A percentile compares a stretch with the other conserved stretches of the same genome.
Evolutionary conservation across 2,888 invertebrate genomes (phyloP).

Genomic region (Platypus cylindrus): DNA sequence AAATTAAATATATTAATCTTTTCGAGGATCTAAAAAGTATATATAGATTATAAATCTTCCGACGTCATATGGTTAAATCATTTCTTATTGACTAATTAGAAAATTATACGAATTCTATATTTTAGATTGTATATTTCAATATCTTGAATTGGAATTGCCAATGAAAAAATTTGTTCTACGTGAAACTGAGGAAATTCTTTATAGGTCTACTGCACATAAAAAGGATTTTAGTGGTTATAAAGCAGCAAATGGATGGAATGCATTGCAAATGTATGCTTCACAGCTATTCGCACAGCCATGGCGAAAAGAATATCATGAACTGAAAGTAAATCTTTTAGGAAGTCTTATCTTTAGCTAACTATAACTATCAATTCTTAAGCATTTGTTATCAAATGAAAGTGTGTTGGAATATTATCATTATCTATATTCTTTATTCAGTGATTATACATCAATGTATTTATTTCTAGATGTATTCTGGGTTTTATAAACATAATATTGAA

Average conservation of each 20-base stretch:
- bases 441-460: slow-evolving; percentile 15
- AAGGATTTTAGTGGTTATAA: slow-evolving; percentile 69
- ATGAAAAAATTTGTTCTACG: slow-evolving; percentile 66
- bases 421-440: too few species aligned
- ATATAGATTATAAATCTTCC: too few species aligned
- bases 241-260: slow-evolving; percentile 72
- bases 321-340: slow-evolving; percentile 62
- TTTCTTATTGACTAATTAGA: too few species aligned
- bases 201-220: slow-evolving; percentile 55
- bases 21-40: too few species aligned
- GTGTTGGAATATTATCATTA: too few species aligned
- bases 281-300: slow-evolving; percentile 79
- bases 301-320: slow-evolving; percentile 72
- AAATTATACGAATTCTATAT: slow-evolving; percentile 14
- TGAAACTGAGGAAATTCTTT: slow-evolving; percentile 64
- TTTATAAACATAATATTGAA: slow-evolving; percentile 77
- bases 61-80: too few species aligned
- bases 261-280: slow-evolving; percentile 72
- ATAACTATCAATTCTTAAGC: not conserved
- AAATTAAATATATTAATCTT: too few species aligned
- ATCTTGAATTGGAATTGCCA: too few species aligned
- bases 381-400: not conserved
- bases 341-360: not conserved
- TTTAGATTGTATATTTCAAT: slow-evolving; percentile 65
- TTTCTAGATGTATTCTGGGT: slow-evolving; percentile 68